A percentile compares a stretch with the other conserved stretches of the same genome.
Evolutionary conservation across 1,140 invertebrate genomes (phyloP).

Genomic region (Oscheius sp.): DNA sequence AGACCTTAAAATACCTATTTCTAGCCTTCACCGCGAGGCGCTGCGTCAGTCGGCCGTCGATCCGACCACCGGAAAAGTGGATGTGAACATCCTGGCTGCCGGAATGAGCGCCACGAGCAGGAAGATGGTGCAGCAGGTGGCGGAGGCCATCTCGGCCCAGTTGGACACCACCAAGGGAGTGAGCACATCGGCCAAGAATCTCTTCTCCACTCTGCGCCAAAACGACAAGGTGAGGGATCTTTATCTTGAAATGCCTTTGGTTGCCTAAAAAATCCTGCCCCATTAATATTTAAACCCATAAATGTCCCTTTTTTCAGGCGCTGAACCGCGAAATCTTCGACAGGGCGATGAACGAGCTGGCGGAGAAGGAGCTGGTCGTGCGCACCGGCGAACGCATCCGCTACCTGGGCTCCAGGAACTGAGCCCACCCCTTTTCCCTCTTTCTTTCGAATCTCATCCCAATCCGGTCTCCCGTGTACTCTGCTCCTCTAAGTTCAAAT

Average conservation of each 20-base stretch:
- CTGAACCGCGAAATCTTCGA: conserved; percentile 42
- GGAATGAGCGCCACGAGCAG: conserved; percentile 81
- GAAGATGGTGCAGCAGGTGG: conserved; percentile 69
- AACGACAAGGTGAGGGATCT: conserved; percentile 35
- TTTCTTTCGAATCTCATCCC: too few relatives aligned
- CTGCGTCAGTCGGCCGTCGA: conserved; percentile 95
- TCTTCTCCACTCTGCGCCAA: conserved; percentile 39
- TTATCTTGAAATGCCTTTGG: neutral
- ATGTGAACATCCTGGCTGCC: conserved; percentile 89
- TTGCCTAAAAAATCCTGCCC: neutral
- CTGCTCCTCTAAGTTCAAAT: too few relatives aligned
- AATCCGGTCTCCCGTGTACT: too few relatives aligned
- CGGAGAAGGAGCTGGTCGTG: conserved; percentile 44
- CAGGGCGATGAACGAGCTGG: conserved; percentile 50
- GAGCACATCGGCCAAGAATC: conserved; percentile 23
- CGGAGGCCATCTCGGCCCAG: conserved; percentile 12
- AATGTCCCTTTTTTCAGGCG: conserved; percentile 14
- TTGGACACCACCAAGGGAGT: conserved; percentile 35
- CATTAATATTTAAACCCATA: neutral
- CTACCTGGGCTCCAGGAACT: conserved; percentile 21
- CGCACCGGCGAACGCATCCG: conserved; percentile 48
- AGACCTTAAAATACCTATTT: conserved; percentile 2
- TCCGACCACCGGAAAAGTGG: conserved; percentile 90
- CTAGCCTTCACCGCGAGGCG: conserved; percentile 86
- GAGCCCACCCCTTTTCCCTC: neutral